These are phyloP conservation scores for Ptilorrhoa leucosticta DNA, from an alignment of 2,113 vertebrate genomes.

Conservation along the genomic window DNA sequence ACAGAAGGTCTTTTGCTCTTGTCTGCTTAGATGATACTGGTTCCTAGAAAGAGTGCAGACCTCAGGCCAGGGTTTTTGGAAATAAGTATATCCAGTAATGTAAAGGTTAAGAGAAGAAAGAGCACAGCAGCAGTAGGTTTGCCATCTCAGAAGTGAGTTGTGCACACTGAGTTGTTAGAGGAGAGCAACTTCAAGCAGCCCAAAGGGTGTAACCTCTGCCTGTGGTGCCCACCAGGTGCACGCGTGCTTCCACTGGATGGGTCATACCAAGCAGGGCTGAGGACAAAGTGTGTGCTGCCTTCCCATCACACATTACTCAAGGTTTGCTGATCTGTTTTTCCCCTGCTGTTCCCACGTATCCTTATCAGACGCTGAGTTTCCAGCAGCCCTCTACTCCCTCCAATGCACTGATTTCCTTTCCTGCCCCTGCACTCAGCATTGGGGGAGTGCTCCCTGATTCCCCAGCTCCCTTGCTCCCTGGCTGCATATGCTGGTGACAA, in stretches of 20 bases:
- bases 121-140: not conserved
- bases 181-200: not conserved
- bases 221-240: not conserved
- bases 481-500: rapidly evolving
- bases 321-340: not conserved
- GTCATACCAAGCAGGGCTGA: not conserved
- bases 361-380: not conserved
- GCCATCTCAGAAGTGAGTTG: not conserved
- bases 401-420: not conserved
- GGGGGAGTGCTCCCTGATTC: rapidly evolving
- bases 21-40: not conserved
- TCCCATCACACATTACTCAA: not conserved
- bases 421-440: not conserved
- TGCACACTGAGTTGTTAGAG: not conserved
- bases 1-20: not conserved
- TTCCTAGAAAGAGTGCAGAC: not conserved
- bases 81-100: not conserved
- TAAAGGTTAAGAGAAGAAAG: not conserved
- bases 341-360: not conserved
- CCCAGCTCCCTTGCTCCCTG: not conserved
- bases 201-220: not conserved
- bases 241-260: rapidly evolving
- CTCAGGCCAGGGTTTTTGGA: not conserved
- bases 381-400: not conserved
- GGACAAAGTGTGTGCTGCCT: not conserved